A percentile compares a stretch with the other conserved stretches of the same genome.
Evolutionary conservation across 2,888 invertebrate species (phyloP).

Genomic region (Ellobium chinense): DNA sequence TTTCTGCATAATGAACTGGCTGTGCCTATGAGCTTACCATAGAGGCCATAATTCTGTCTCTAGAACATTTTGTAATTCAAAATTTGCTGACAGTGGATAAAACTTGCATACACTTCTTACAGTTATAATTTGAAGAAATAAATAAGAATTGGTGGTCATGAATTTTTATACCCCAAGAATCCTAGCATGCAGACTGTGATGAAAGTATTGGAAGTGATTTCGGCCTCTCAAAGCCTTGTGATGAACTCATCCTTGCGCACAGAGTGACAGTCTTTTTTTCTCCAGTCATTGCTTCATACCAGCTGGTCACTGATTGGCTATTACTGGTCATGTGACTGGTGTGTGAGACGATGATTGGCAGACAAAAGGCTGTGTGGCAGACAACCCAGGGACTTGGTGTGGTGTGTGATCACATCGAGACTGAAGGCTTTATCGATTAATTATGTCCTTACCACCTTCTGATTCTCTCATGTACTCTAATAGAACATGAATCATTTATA

Average conservation of each 20-base stretch:
- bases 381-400: slow-evolving; percentile 49
- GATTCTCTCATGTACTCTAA: neutral
- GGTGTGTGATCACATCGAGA: slow-evolving; percentile 46
- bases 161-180: too few species aligned
- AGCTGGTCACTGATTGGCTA: slow-evolving; percentile 9
- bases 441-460: neutral
- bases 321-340: neutral
- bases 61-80: too few species aligned
- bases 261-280: slow-evolving; percentile 36
- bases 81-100: too few species aligned
- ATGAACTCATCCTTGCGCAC: slow-evolving; percentile 59
- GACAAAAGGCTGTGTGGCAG: slow-evolving; percentile 30
- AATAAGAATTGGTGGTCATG: too few species aligned
- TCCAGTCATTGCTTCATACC: neutral
- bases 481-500: too few species aligned
- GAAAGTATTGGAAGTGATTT: too few species aligned
- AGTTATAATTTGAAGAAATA: too few species aligned
- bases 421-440: slow-evolving; percentile 49
- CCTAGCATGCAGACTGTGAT: too few species aligned
- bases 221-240: slow-evolving; percentile 49
- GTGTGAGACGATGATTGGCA: slow-evolving; percentile 19
- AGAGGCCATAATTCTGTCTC: too few species aligned
- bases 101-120: too few species aligned
- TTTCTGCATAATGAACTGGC: too few species aligned
- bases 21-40: too few species aligned